Evolutionary conservation across 23 tunicate genomes (phyloP), one percentile per base, ranked within the genome.

Genomic region (Styela plicata): DNA sequence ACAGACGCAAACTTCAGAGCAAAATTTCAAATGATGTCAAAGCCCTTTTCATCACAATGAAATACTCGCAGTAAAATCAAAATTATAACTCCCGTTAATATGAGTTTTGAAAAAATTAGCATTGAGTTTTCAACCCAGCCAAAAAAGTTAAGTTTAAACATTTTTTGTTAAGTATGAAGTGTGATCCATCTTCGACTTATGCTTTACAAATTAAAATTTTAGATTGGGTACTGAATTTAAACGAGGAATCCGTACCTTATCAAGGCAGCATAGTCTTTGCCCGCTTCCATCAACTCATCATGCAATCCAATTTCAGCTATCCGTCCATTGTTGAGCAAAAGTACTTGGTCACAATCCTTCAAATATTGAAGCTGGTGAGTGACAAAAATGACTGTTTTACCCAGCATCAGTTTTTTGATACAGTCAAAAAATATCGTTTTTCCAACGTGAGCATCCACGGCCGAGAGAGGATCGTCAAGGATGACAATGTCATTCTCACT

Each of bases 401-500:
- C 89, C 24, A 29, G 69, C 52, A 96, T 64, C 31, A 84, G 74
- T 74, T 74, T 85, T 69, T 86, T 85, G 89, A 96, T 96, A 81
- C 96, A 96, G 33, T 96, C 91, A 66, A 86, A 84, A 65, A 96
- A 96, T 63, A 96, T 96, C 44, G 96, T 91, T 64, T 90, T 96
- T 35, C 94, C 99, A 31, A 96, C 99, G 80, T 96, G 99, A 28
- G 99, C 92, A 52, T 96, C 99, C 28, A 96, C 99, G 35, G 99
- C 99, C 23, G 99, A 96, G 20, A 96, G 63, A 0, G 99, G 99
- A 74, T 96, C 99, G 61, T 96, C 99, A 22, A 96, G 80, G 0
- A 96, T 74, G 22, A 96, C 67, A 36, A 96, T 87, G 20, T 96
- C 92, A 2, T 87, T 84, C 66, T 83, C 85, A 68, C 97, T 87